Evolutionary conservation across 2,797 vertebrate species (phyloP).

Genomic region (Eospalax fontanierii): DNA sequence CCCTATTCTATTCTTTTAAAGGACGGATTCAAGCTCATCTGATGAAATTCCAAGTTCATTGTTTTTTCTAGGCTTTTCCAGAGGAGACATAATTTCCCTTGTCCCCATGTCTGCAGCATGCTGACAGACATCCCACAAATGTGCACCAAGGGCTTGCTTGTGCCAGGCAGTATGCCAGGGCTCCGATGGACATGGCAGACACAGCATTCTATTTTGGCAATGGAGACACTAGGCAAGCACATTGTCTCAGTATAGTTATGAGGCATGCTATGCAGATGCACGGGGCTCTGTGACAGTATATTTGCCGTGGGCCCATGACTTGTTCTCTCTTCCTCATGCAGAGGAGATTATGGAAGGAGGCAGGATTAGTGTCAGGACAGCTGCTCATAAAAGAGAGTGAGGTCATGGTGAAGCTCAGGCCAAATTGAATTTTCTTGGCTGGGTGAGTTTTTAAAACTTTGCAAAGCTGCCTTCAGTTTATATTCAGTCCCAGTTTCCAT

Average conservation of each 20-base stretch:
- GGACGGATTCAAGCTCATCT: background rate
- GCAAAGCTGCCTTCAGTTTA: slow-evolving; percentile 65
- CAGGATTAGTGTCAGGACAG: slow-evolving; percentile 76
- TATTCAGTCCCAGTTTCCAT: background rate
- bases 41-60: background rate
- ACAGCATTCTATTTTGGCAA: background rate
- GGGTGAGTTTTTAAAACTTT: slow-evolving; percentile 54
- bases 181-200: rapidly evolving
- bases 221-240: background rate
- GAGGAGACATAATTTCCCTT: background rate
- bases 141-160: background rate
- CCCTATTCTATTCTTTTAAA: background rate
- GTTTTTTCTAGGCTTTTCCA: background rate
- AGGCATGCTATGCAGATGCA: background rate
- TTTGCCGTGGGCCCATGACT: slow-evolving; percentile 26
- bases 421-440: slow-evolving; percentile 60
- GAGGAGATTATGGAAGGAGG: slow-evolving; percentile 66
- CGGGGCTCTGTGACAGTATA: background rate
- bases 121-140: background rate
- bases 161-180: background rate
- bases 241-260: rapidly evolving
- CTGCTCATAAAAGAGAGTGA: slow-evolving; percentile 80
- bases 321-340: slow-evolving; percentile 49
- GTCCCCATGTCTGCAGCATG: background rate
- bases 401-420: slow-evolving; percentile 69